Evolutionary conservation across 1,140 invertebrate genomes (phyloP), one percentile per base, ranked within the genome.

Genomic region (Halesus radiatus): DNA sequence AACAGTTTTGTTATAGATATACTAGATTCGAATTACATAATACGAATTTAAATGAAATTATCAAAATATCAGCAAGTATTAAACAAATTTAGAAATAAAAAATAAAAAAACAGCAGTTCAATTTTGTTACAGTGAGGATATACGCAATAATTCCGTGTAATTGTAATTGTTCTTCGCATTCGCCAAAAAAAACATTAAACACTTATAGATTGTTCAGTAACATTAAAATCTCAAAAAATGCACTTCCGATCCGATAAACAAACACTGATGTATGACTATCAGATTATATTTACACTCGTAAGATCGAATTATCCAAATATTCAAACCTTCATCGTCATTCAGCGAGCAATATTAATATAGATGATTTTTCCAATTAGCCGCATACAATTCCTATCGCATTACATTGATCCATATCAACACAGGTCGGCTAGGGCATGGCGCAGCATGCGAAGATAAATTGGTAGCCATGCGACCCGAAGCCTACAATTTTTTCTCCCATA

Each of bases 371-470:
- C 23, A 64, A 64, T 26, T 29, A 64, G 13, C 23, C 15, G 3
- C 13, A 6, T 64, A 64, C 23, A 29, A 23, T 64, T 22, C 58
- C 72, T 76, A 79, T 76, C 79, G 73, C 72, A 32, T 52, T 26
- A 54, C 68, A 66, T 75, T 26, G 70, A 75, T 76, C 72, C 54
- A 70, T 56, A 37, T 7, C 53, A 37, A 32, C 78, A 64, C 50
- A 22, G 52, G 56, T 79, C 45, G 18, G 45, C 29, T 58, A 18
- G 45, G 70, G 22, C 45, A 54, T 7, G 54, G 10, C 56, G 3
- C 72, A 62, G 73, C 72, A 37, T 64, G 68, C 70, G 4, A 74
- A 56, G 78, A 79, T 68, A 45, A 26, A 79, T 79, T 50, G 64
- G 54, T 66, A 37, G 16, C 7, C 18, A 20, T 23, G 50, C 26